Base-by-base conservation (phyloP, 2,888 invertebrate species). In the Melinaea marsaeus region DNA sequence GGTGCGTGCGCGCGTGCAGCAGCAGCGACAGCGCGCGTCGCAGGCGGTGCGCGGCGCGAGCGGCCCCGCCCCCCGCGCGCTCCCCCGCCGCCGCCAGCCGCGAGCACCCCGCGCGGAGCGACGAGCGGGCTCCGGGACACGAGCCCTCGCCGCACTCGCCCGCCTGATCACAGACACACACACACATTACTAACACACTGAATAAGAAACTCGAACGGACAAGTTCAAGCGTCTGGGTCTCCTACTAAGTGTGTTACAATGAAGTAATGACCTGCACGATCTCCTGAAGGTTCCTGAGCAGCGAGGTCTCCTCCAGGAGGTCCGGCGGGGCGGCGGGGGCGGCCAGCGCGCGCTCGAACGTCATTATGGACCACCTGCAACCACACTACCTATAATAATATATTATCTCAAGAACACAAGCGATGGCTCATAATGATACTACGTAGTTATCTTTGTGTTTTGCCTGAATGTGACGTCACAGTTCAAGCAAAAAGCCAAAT, bases 281-380 rank as follows among this genome's bases (percentile, higher is more conserved):
- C 74, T 96, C 95, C 64, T 96, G 95, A 68, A 98, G 90, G 80
- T 97, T 96, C 56, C 93, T 93, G 57, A 96, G 94, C 70, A 95
- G 94, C 6, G 94, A 92, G 72, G 93, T 93, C 80, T 91, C 90
- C 2, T 85, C 93, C 33, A 84, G 61, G 64, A 85, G 66, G 71
- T 89, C 91, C 13, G 86, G 90, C 63, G 83, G 92, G 72, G 79
- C 92, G 5, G 92, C 91, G 1, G 92, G 91, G 0, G 93, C 93
- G 6, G 94, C 90, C 74, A 95, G 87, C 0, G 95, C 92, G 63
- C 96, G 92, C 83, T 96, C 96, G 79, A 97, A 98, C 6, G 97
- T 96, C 96, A 98, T 96, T 73, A 98, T 96, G 78, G 98, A 97
- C 98, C 98, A 98, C 73, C 95, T 94, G 81, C 32, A 34, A 34